phyloP scores from a whole-genome alignment of 2,888 invertebrate genomes.

The Graphium colonna region DNA sequence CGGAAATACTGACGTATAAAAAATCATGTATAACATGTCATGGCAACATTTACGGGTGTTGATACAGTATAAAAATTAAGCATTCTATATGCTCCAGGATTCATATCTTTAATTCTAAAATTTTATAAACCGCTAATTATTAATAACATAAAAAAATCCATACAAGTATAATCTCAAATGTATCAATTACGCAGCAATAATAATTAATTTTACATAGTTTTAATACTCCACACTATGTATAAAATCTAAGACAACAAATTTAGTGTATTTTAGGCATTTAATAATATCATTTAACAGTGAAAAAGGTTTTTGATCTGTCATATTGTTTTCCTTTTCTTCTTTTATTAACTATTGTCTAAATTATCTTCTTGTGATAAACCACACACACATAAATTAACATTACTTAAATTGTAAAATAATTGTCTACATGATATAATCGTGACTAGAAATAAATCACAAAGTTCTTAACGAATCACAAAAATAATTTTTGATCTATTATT shows the following conservation, averaged over 20 bases:
- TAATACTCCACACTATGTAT: conserved; percentile 14
- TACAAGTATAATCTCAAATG: neutral
- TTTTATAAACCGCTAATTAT: neutral
- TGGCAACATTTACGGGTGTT: too few relatives aligned
- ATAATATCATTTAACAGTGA: conserved; percentile 4
- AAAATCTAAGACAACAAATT: conserved; percentile 19
- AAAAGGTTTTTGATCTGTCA: conserved; percentile 2
- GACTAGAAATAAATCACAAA: conserved; percentile 25
- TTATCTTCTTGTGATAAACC: conserved; percentile 12
- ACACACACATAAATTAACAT: conserved; percentile 6
- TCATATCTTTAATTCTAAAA: neutral
- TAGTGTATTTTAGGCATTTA: conserved; percentile 14
- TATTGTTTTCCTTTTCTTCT: neutral
- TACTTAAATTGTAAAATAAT: conserved; percentile 14
- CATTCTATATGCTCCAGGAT: neutral
- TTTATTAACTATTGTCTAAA: conserved; percentile 10
- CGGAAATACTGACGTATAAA: neutral
- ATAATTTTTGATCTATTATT: conserved; percentile 1
- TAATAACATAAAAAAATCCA: neutral
- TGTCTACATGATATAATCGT: conserved; percentile 17
- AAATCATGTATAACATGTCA: too few relatives aligned
- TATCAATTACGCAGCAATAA: conserved; percentile 2
- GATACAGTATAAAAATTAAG: neutral
- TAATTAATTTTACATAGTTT: conserved; percentile 6
- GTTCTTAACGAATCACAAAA: conserved; percentile 4